Evolutionary conservation across 2,888 invertebrate genomes (phyloP).

Genomic region (Diaprepes abbreviatus): DNA sequence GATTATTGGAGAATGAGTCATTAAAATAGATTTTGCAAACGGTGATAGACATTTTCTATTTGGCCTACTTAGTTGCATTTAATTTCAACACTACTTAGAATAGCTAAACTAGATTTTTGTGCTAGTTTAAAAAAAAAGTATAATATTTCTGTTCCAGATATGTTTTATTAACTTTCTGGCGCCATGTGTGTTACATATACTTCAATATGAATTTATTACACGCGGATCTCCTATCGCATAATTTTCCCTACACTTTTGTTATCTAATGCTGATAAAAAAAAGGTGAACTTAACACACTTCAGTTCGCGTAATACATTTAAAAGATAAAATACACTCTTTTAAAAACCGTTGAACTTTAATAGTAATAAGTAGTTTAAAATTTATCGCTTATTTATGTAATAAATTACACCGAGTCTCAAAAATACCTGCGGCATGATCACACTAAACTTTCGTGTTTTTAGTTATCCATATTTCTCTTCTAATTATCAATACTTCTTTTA

Average conservation of each 20-base stretch:
- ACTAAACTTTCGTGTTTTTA: too few relatives aligned
- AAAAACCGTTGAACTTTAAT: too few relatives aligned
- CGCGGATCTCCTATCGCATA: neutral
- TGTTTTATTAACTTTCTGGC: too few relatives aligned
- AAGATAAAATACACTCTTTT: too few relatives aligned
- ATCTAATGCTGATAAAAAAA: neutral
- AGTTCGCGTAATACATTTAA: too few relatives aligned
- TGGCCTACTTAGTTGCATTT: slow-evolving; percentile 5
- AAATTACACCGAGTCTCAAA: too few relatives aligned
- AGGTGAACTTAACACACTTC: neutral
- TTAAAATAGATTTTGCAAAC: slow-evolving; percentile 1
- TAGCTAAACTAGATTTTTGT: slow-evolving; percentile 8
- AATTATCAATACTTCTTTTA: too few relatives aligned
- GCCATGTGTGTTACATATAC: slow-evolving; percentile 4
- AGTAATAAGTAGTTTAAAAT: too few relatives aligned
- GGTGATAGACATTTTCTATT: neutral
- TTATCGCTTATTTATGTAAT: too few relatives aligned
- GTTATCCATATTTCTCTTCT: too few relatives aligned
- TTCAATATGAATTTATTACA: neutral
- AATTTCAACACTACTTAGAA: neutral
- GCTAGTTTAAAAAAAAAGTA: slow-evolving; percentile 1
- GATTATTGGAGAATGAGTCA: neutral
- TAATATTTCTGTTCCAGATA: slow-evolving; percentile 5
- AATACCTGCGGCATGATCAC: too few relatives aligned
- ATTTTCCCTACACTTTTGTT: neutral